phyloP scores from a whole-genome alignment of 2,888 invertebrate genomes.

The Cosmia trapezina region DNA sequence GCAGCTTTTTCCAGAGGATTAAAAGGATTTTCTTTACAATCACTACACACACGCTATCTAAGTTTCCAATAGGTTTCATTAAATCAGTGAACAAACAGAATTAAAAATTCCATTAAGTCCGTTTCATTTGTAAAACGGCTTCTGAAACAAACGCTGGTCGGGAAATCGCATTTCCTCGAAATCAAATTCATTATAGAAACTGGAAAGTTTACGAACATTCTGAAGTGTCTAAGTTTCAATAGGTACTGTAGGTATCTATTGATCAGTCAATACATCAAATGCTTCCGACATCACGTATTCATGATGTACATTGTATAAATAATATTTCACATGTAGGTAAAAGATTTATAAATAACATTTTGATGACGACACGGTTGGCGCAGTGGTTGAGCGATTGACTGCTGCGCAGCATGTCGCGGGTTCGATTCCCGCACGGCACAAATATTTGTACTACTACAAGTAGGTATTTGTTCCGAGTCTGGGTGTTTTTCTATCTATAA shows the following conservation, averaged over 20 bases:
- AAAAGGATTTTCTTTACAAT: conserved; percentile 1
- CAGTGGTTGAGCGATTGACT: too few relatives aligned
- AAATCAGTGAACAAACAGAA: conserved; percentile 11
- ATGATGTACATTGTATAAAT: too few relatives aligned
- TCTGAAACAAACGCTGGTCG: background rate
- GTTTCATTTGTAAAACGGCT: conserved; percentile 1
- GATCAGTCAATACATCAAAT: conserved; percentile 20
- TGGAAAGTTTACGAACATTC: conserved; percentile 2
- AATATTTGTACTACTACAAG: too few relatives aligned
- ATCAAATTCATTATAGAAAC: conserved; percentile 15
- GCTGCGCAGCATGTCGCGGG: too few relatives aligned
- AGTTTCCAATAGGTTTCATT: background rate
- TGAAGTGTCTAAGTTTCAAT: conserved; percentile 17
- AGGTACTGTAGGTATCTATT: background rate
- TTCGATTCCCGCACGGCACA: too few relatives aligned
- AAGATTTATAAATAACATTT: background rate
- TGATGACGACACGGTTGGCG: too few relatives aligned
- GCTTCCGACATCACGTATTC: conserved; percentile 29
- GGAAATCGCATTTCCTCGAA: conserved; percentile 1
- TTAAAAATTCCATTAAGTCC: conserved; percentile 30
- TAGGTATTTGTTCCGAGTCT: too few relatives aligned
- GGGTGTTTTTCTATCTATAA: too few relatives aligned
- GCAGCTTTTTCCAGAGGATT: background rate
- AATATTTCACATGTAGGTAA: conserved; percentile 3
- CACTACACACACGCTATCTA: background rate